Evolutionary conservation across 2,113 vertebrate genomes (phyloP).

Genomic region (Phalacrocorax brasilianus): DNA sequence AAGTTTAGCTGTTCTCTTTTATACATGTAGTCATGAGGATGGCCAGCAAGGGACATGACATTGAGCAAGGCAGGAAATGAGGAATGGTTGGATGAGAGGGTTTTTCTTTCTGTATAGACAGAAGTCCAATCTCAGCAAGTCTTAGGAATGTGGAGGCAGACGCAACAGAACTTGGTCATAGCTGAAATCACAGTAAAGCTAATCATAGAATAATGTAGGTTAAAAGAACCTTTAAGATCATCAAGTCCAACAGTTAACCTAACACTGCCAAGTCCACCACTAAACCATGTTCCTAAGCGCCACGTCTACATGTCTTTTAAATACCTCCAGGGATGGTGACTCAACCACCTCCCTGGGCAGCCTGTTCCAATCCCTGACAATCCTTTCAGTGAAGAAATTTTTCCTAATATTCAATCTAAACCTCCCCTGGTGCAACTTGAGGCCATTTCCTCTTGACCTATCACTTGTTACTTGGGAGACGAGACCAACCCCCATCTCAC

Average conservation of each 20-base stretch:
- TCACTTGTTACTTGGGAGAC: not conserved
- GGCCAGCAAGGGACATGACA: not conserved
- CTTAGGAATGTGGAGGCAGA: not conserved
- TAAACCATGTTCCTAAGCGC: not conserved
- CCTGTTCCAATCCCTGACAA: not conserved
- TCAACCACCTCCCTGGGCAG: not conserved
- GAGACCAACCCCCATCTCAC: not conserved
- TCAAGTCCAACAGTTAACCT: not conserved
- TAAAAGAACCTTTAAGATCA: not conserved
- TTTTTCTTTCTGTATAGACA: not conserved
- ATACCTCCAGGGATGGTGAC: not conserved
- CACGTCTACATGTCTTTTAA: not conserved
- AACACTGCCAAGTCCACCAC: not conserved
- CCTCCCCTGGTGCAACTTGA: not conserved
- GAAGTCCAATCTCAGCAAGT: not conserved
- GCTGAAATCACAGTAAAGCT: not conserved
- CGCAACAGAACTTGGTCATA: not conserved
- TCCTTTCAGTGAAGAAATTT: not conserved
- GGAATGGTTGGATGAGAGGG: not conserved
- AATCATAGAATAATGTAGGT: not conserved
- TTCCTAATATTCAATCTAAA: not conserved
- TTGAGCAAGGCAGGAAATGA: not conserved
- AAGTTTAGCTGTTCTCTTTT: not conserved
- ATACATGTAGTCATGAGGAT: not conserved
- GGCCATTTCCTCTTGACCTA: not conserved